phyloP scores from a whole-genome alignment of 92 coral and sea anemone genomes.

The Chrysogorgia sp. region DNA sequence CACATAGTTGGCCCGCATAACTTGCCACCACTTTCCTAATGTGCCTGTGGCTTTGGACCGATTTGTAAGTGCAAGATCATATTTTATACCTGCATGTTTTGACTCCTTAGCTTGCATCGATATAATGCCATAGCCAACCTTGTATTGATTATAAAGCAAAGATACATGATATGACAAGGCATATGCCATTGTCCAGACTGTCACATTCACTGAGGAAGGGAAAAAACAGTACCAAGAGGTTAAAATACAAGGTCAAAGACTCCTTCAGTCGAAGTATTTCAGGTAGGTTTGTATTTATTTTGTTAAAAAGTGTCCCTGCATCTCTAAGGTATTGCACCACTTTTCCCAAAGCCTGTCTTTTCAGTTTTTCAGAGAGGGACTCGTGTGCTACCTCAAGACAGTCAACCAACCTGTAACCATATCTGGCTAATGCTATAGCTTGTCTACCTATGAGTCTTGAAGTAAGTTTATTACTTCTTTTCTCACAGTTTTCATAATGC shows the following conservation, averaged over 20 bases:
- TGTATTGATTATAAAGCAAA: slow-evolving; percentile 47
- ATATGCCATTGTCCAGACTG: slow-evolving; percentile 56
- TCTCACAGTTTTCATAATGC: slow-evolving; percentile 50
- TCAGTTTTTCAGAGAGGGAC: slow-evolving; percentile 18
- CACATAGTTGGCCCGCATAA: slow-evolving; percentile 67
- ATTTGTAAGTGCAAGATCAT: slow-evolving; percentile 48
- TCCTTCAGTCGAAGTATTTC: slow-evolving; percentile 43
- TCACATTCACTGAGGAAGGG: too few species aligned
- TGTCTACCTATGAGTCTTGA: slow-evolving; percentile 57
- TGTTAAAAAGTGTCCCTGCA: slow-evolving; percentile 65
- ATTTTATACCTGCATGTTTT: slow-evolving; percentile 61
- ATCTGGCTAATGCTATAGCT: slow-evolving; percentile 64
- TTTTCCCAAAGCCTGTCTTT: slow-evolving; percentile 58
- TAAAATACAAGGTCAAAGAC: slow-evolving; percentile 44
- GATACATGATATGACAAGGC: slow-evolving; percentile 65
- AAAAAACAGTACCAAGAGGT: slow-evolving; percentile 50
- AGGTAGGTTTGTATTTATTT: slow-evolving; percentile 48
- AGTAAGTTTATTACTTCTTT: slow-evolving; percentile 52
- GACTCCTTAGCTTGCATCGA: slow-evolving; percentile 66
- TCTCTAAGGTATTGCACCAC: slow-evolving; percentile 54
- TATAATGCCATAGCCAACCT: slow-evolving; percentile 58
- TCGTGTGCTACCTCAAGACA: neutral
- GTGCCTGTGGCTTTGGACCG: slow-evolving; percentile 48
- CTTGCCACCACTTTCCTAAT: slow-evolving; percentile 63
- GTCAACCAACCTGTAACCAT: neutral